Evolutionary conservation across 1,140 invertebrate species (phyloP).

Genomic region (Eriocheir sinensis): DNA sequence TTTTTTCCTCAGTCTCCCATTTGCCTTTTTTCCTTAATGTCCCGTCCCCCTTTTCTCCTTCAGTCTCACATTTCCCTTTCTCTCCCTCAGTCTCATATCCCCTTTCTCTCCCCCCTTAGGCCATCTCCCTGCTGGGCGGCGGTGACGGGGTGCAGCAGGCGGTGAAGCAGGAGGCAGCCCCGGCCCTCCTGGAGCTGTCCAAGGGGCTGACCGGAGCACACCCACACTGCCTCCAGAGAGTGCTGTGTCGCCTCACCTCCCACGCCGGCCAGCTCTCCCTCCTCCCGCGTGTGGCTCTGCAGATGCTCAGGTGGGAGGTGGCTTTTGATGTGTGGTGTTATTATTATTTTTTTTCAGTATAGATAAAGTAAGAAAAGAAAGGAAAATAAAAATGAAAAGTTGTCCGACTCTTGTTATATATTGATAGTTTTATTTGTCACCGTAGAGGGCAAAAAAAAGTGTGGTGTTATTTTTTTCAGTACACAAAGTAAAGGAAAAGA

Average conservation of each 20-base stretch:
- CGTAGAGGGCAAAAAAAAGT: no score
- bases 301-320: constrained; percentile 50
- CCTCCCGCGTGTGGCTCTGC: constrained; percentile 33
- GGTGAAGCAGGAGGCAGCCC: constrained; percentile 38
- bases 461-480: no score
- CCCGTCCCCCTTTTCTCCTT: neutral
- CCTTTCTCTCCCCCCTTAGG: neutral
- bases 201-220: constrained; percentile 27
- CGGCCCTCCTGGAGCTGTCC: constrained; percentile 46
- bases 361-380: no score
- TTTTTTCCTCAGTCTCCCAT: no score
- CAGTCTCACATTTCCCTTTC: neutral
- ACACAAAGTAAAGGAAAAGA: no score
- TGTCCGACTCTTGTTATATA: no score
- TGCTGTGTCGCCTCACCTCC: constrained; percentile 61
- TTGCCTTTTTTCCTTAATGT: no score
- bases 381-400: no score
- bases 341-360: no score
- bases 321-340: neutral
- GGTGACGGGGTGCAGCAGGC: neutral
- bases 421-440: no score
- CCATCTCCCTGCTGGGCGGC: constrained; percentile 34
- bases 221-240: constrained; percentile 61
- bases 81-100: neutral
- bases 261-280: constrained; percentile 51